Percentiles rank a stretch among this genome's conserved stretches.
These are phyloP conservation scores for Cephus runcator DNA, from an alignment of 2,888 invertebrate species.

Conservation along the genomic window DNA sequence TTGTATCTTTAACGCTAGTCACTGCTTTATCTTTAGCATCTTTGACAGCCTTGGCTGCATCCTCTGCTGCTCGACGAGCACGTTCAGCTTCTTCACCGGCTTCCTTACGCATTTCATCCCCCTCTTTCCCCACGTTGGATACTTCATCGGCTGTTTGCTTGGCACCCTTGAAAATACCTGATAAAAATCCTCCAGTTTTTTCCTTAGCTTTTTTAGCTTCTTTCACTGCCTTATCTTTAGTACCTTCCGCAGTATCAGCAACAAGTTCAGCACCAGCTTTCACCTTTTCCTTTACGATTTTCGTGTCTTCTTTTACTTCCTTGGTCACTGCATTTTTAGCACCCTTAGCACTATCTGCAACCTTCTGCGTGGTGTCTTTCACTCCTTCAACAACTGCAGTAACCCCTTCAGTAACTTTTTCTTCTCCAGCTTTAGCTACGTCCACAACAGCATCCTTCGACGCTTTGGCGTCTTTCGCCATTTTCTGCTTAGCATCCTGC, in stretches of 20 bases:
- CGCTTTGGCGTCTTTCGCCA: slow-evolving; percentile 19
- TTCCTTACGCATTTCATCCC: slow-evolving; percentile 30
- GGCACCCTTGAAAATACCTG: slow-evolving; percentile 29
- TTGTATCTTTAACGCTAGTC: slow-evolving; percentile 26
- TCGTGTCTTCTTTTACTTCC: slow-evolving; percentile 17
- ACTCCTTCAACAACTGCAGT: slow-evolving; percentile 35
- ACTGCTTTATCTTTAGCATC: slow-evolving; percentile 24
- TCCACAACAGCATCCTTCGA: slow-evolving; percentile 30
- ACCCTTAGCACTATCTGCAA: slow-evolving; percentile 10
- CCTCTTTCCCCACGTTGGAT: no score
- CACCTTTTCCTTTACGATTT: slow-evolving; percentile 22
- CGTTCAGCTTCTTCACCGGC: slow-evolving; percentile 50
- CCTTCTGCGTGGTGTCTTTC: slow-evolving; percentile 35
- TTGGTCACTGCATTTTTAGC: slow-evolving; percentile 17
- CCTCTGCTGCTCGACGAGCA: slow-evolving; percentile 43
- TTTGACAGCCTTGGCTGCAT: slow-evolving; percentile 16
- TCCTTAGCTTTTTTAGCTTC: slow-evolving; percentile 60
- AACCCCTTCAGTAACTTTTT: slow-evolving; percentile 43
- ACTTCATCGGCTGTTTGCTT: slow-evolving; percentile 64
- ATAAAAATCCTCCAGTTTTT: slow-evolving; percentile 25
- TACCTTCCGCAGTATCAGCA: slow-evolving; percentile 16
- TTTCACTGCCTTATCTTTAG: slow-evolving; percentile 51
- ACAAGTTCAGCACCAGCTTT: slow-evolving; percentile 13
- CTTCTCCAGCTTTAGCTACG: slow-evolving; percentile 18
- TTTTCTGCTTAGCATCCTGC: slow-evolving; percentile 11